Base-by-base conservation (phyloP, 2,113 vertebrate species). In the Lagopus leucura region DNA sequence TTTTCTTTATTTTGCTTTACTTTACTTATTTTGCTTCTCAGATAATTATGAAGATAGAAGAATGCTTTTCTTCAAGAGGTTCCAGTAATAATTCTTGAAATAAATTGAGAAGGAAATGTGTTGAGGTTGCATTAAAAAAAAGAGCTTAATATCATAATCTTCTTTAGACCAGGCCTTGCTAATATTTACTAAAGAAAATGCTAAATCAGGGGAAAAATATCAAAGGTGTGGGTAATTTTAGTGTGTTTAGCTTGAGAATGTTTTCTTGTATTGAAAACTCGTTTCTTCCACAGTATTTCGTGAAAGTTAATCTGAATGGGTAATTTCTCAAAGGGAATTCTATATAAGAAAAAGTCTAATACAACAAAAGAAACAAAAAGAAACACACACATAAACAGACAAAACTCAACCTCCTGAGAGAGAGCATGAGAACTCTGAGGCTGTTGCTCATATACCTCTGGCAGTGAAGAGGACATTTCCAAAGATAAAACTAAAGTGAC, bases 11-110 rank as follows among this genome's bases (percentile, higher is more conserved):
- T 38, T 38, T 38, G 38, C 9, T 38, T 64, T 2, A 19, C 88
- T 40, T 84, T 94, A 38, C 36, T 19, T 71, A 12, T 38, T 93
- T 81, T 94, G 20, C 36, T 91, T 91, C 6, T 18, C 24, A 88
- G 69, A 50, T 54, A 6, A 18, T 34, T 61, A 18, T 86, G 75
- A 43, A 10, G 63, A 20, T 42, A 40, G 36, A 22, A 92, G 36
- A 66, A 85, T 52, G 18, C 38, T 90, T 45, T 10, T 3, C 32
- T 90, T 85, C 75, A 73, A 89, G 47, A 92, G 17, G 86, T 82
- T 91, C 30, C 57, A 86, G 3, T 70, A 50, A 28, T 66, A 40
- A 13, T 4, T 69, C 20, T 80, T 70, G 42, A n/a, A 66, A 19
- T 73, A 64, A 32, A 48, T 82, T 69, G 64, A 94, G 72, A 43